A percentile compares a stretch with the other conserved stretches of the same genome.
Evolutionary conservation across 2,888 invertebrate genomes (phyloP).

Genomic region (Netelia melanura): DNA sequence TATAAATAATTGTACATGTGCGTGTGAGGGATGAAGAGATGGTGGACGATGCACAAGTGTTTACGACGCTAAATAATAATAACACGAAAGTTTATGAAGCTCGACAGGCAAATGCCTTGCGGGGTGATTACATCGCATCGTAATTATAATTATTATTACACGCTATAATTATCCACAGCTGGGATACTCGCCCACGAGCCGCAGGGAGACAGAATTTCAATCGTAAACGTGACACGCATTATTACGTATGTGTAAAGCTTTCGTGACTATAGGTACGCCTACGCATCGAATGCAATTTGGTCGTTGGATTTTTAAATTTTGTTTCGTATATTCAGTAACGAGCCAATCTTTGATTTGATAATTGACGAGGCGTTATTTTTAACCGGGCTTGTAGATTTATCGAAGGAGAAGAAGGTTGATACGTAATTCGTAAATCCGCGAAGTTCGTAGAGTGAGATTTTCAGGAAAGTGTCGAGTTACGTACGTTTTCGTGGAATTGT

Average conservation of each 20-base stretch:
- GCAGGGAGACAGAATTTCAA: not conserved
- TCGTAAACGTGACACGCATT: not conserved
- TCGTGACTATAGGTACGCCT: not conserved
- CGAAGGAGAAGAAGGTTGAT: not conserved
- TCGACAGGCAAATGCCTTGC: constrained; percentile 76
- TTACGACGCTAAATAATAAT: constrained; percentile 79
- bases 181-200: not conserved
- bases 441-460: constrained; percentile 23
- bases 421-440: constrained; percentile 37
- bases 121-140: constrained; percentile 74
- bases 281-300: not conserved
- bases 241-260: not conserved
- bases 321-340: constrained; percentile 31
- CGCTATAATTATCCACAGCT: constrained; percentile 71
- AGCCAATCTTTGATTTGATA: constrained; percentile 42
- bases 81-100: constrained; percentile 77
- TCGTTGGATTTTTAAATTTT: constrained; percentile 43
- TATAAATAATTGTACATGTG: not conserved
- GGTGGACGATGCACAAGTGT: constrained; percentile 72
- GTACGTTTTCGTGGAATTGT: constrained; percentile 64
- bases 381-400: constrained; percentile 26
- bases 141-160: constrained; percentile 79
- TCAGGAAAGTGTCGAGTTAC: not conserved
- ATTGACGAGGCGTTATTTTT: constrained; percentile 12
- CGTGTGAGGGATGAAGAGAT: constrained; percentile 40